Base-by-base conservation (phyloP, 2,113 vertebrate species). In the Alethe diademata region DNA sequence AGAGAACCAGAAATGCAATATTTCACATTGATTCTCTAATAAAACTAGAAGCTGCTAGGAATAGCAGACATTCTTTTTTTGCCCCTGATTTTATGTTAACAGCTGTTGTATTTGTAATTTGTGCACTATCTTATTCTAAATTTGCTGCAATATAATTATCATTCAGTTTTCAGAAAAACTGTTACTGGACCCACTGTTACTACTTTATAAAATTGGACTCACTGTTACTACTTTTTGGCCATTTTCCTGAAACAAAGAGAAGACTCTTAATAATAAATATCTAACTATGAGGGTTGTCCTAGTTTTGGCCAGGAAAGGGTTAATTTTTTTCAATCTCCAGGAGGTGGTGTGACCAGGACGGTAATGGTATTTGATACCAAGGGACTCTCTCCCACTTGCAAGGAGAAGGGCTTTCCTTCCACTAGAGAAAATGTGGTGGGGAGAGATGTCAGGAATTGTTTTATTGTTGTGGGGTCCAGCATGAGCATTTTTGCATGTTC, bases 311-410 rank as follows among this genome's bases (percentile, higher is more conserved):
- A 45, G 11, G 33, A 60, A 5, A 45, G 11, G 9, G 5, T 5
- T 61, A 40, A 22, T n/a, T n/a, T 60, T 58, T 60, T 53, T 13
- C 9, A 31, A 22, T 40, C 74, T n/a, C 23, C 10, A 17, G 33
- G 36, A 28, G 8, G 1, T 19, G 6, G 5, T 42, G 18, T 43
- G 22, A 33, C 38, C 19, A 45, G 51, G 38, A 60, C 28, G 6
- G 6, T 22, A 29, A 20, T 3, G 29, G 11, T 38, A 12, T 51
- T 81, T 28, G 26, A n/a, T 51, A 45, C 7, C 4, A 6, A 33
- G 8, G 12, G 38, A 51, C 6, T n/a, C 6, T 29, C 15, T 50
- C 33, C 20, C 0, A 0, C 19, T 53, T 45, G 7, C 7, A 38
- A 38, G 36, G 26, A 50, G 36, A 66, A 45, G 6, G 14, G 11